Evolutionary conservation across 1,140 invertebrate genomes (phyloP).

Genomic region (Drosophila tristis): DNA sequence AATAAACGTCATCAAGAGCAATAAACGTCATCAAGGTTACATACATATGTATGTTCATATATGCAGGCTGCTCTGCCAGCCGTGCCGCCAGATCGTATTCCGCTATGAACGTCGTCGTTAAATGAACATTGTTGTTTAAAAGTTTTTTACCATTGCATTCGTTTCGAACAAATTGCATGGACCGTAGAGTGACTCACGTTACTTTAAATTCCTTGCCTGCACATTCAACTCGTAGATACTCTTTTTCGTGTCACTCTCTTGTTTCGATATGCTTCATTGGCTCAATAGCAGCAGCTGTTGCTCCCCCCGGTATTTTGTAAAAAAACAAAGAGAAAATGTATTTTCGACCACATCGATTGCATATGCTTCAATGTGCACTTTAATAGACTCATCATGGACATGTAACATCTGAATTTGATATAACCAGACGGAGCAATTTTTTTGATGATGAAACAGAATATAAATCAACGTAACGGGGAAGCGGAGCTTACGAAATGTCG

Average conservation of each 20-base stretch:
- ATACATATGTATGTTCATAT: conserved; percentile 11
- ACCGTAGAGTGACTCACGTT: background rate
- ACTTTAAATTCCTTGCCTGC: conserved; percentile 38
- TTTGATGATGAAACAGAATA: too few species aligned
- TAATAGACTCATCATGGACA: too few species aligned
- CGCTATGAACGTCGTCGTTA: too few species aligned
- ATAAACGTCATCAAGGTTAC: conserved; percentile 50
- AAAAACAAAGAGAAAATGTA: conserved; percentile 2
- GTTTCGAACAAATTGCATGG: conserved; percentile 20
- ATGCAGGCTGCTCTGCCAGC: conserved; percentile 11
- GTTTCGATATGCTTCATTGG: conserved; percentile 22
- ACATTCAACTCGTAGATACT: conserved; percentile 47
- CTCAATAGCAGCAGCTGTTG: conserved; percentile 32
- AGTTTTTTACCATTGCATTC: conserved; percentile 40
- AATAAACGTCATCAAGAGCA: conserved; percentile 49
- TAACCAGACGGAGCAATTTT: too few species aligned
- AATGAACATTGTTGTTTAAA: background rate
- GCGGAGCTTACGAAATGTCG: too few species aligned
- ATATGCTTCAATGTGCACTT: too few species aligned
- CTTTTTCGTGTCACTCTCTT: too few species aligned
- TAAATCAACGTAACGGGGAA: too few species aligned
- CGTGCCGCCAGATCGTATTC: too few species aligned
- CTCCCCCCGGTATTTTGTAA: conserved; percentile 3
- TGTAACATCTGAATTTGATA: too few species aligned
- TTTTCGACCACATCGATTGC: too few species aligned